Evolutionary conservation across 2,888 invertebrate genomes (phyloP).

Genomic region (Pristionchus fissidentatus): DNA sequence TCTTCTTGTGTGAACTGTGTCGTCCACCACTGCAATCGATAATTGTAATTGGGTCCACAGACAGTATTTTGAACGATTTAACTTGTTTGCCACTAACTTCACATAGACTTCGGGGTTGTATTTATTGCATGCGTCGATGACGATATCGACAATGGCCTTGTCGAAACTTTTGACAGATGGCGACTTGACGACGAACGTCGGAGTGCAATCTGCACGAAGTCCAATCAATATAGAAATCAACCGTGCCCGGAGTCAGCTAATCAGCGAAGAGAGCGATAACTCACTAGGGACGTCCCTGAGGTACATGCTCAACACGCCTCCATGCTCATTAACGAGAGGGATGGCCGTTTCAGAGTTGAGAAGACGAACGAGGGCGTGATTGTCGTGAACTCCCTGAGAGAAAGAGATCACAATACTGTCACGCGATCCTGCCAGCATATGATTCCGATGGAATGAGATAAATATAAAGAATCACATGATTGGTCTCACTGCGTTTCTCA

Average conservation of each 20-base stretch:
- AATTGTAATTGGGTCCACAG: not conserved
- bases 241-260: no score
- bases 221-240: no score
- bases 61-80: not conserved
- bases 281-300: no score
- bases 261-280: no score
- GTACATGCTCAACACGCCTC: not conserved
- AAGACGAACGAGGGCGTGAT: not conserved
- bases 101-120: not conserved
- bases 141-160: not conserved
- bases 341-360: not conserved
- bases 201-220: not conserved
- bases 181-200: not conserved
- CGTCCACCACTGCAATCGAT: not conserved
- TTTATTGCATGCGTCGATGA: not conserved
- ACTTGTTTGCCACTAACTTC: not conserved
- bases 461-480: no score
- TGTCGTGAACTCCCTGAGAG: not conserved
- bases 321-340: not conserved
- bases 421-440: no score
- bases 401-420: not conserved
- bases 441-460: no score
- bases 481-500: no score
- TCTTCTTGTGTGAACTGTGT: no score
- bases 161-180: not conserved